Evolutionary conservation across 2,888 invertebrate species (phyloP), one percentile per base, ranked within the genome.

Genomic region (Zaprionus bogoriensis): DNA sequence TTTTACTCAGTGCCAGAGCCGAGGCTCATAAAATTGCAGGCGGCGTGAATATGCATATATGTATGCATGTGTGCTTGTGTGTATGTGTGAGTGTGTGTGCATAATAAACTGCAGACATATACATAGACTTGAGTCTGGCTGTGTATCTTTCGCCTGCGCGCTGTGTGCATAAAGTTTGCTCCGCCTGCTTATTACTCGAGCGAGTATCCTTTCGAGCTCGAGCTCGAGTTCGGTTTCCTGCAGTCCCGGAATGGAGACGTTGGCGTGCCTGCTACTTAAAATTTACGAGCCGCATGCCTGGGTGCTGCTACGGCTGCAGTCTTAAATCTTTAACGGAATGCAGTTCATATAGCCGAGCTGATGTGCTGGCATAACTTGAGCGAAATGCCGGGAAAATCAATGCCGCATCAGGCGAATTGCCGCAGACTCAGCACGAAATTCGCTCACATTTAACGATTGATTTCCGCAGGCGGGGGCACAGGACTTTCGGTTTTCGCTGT

Each of bases 391-490:
- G 12, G 42, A 62, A 67, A 68, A 61, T 65, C 65, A 74, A 73
- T 64, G 12, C 27, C 42, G 50, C n/a, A n/a, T 36, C 32, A 36
- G 17, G 53, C 42, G 54, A 46, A 28, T 53, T 62, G 46, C 5
- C 61, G 63, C 54, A 50, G 39, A 72, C 30, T 65, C 64, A 59
- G 70, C 70, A 44, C 19, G 53, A 64, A 69, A 67, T 62, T 65
- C 45, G 28, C 27, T 48, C 50, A 44, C 19, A 53, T 52, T 81
- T 48, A 60, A 42, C 63, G 65, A 80, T 84, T 84, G 79, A 84
- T 80, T 80, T 80, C 71, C 52, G n/a, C n/a, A n/a, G n/a, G n/a
- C n/a, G n/a, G 74, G n/a, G 10, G 54, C 22, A 30, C n/a, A n/a
- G n/a, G 41, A 25, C 17, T 27, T 44, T 32, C 39, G 71, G 62